phyloP scores from a whole-genome alignment of 1,140 invertebrate genomes.

The Chymomyza costata region DNA sequence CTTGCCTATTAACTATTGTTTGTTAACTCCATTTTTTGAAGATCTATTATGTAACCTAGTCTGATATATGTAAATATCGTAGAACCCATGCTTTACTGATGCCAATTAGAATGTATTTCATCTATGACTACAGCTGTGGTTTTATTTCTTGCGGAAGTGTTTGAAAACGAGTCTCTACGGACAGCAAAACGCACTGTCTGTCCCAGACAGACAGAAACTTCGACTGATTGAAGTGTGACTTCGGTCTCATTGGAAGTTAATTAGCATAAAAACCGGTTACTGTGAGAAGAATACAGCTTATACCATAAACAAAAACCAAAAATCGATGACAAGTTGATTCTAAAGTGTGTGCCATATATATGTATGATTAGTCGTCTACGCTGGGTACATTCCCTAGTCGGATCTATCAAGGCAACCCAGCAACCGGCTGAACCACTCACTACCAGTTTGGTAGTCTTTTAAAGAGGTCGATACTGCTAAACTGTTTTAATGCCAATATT shows the following conservation, averaged over 20 bases:
- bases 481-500: too few species aligned
- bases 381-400: slow-evolving; percentile 1
- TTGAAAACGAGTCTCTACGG: slow-evolving; percentile 5
- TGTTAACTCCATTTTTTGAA: slow-evolving; percentile 3
- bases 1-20: slow-evolving; percentile 8
- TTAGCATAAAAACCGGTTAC: slow-evolving; percentile 58
- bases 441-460: too few species aligned
- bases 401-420: slow-evolving; percentile 31
- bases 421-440: slow-evolving; percentile 37
- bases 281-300: neutral
- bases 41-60: slow-evolving; percentile 4
- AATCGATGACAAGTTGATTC: slow-evolving; percentile 8
- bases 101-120: slow-evolving; percentile 28
- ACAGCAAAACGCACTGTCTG: slow-evolving; percentile 34
- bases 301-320: slow-evolving; percentile 6
- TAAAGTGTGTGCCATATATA: neutral
- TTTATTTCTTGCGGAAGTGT: slow-evolving; percentile 38
- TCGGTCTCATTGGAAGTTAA: slow-evolving; percentile 10
- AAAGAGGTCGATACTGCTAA: too few species aligned
- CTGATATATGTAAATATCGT: neutral
- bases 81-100: slow-evolving; percentile 11
- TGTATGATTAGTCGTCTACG: slow-evolving; percentile 5
- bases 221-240: too few species aligned
- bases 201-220: too few species aligned
- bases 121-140: slow-evolving; percentile 7